Evolutionary conservation across 2,797 vertebrate genomes (phyloP).

Genomic region (Podargus strigoides): DNA sequence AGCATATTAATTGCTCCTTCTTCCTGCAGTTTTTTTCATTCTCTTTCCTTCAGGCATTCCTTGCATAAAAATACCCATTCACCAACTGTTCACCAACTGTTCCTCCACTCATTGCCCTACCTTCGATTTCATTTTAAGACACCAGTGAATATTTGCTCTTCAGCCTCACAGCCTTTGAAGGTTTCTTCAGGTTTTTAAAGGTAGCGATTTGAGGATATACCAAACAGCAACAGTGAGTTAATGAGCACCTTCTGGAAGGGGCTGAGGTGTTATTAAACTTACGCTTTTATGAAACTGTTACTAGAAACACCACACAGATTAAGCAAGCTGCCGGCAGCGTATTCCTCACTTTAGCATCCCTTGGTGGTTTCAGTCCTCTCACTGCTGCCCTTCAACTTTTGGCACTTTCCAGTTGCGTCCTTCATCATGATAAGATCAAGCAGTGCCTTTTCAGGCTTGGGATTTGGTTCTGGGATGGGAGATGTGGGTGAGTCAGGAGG

Average conservation of each 20-base stretch:
- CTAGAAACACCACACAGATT: fast-evolving
- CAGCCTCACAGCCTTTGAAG: slow-evolving; percentile 37
- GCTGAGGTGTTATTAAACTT: not conserved
- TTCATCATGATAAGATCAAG: fast-evolving
- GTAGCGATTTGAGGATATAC: not conserved
- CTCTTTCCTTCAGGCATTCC: slow-evolving; percentile 73
- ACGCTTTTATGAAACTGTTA: not conserved
- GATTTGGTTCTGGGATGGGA: not conserved
- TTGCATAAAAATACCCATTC: slow-evolving; percentile 80
- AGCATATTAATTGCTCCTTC: slow-evolving; percentile 75
- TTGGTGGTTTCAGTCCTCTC: not conserved
- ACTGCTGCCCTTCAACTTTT: not conserved
- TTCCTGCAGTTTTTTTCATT: slow-evolving; percentile 63
- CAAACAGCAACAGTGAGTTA: not conserved
- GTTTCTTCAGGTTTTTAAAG: slow-evolving; percentile 39
- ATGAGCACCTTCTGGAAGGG: not conserved
- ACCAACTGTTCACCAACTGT: slow-evolving; percentile 82
- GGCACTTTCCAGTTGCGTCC: not conserved
- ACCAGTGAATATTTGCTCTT: slow-evolving; percentile 58
- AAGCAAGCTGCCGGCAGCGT: fast-evolving
- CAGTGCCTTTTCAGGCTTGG: not conserved
- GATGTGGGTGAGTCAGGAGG: fast-evolving
- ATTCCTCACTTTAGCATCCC: not conserved
- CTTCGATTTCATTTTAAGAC: slow-evolving; percentile 64
- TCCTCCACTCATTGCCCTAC: slow-evolving; percentile 71